A percentile compares a stretch with the other conserved stretches of the same genome.
phyloP scores from a whole-genome alignment of 2,113 vertebrate genomes.

The Amphiprion percula region DNA sequence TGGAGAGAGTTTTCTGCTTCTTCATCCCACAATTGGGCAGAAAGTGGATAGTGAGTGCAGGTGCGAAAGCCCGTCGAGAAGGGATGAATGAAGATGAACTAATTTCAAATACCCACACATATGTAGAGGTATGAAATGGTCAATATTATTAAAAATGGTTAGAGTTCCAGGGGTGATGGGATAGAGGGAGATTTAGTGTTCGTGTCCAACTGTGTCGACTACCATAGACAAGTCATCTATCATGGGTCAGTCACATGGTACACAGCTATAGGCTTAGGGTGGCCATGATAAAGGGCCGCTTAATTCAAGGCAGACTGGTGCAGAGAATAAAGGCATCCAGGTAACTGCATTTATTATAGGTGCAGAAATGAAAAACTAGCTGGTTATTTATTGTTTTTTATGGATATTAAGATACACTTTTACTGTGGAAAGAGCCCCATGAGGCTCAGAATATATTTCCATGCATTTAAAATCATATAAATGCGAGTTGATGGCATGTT shows the following conservation, averaged over 20 bases:
- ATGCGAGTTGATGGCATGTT: conserved; percentile 15
- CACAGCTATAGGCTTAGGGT: neutral
- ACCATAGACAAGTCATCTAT: conserved; percentile 66
- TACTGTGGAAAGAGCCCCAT: neutral
- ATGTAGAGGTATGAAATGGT: conserved; percentile 9
- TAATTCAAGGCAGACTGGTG: conserved; percentile 28
- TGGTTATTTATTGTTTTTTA: conserved; percentile 39
- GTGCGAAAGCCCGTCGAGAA: conserved; percentile 9
- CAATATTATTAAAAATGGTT: conserved; percentile 43
- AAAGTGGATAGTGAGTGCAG: conserved; percentile 57
- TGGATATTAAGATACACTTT: conserved; percentile 36
- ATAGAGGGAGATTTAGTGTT: conserved; percentile 54
- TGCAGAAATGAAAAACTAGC: conserved; percentile 17
- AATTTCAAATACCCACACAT: conserved; percentile 44
- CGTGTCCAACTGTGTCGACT: conserved; percentile 50
- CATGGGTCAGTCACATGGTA: conserved; percentile 36
- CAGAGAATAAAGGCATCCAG: conserved; percentile 9
- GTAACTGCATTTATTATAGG: conserved; percentile 32
- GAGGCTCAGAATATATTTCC: conserved; percentile 26
- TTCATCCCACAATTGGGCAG: conserved; percentile 38
- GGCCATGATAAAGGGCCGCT: conserved; percentile 23
- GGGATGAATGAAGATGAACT: conserved; percentile 56
- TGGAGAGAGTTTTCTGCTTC: conserved; percentile 2
- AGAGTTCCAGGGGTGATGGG: conserved; percentile 7
- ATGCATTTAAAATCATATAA: conserved; percentile 46